A percentile compares a stretch with the other conserved stretches of the same genome.
phyloP scores from a whole-genome alignment of 2,113 vertebrate genomes.

The Campylomormyrus tamandua region DNA sequence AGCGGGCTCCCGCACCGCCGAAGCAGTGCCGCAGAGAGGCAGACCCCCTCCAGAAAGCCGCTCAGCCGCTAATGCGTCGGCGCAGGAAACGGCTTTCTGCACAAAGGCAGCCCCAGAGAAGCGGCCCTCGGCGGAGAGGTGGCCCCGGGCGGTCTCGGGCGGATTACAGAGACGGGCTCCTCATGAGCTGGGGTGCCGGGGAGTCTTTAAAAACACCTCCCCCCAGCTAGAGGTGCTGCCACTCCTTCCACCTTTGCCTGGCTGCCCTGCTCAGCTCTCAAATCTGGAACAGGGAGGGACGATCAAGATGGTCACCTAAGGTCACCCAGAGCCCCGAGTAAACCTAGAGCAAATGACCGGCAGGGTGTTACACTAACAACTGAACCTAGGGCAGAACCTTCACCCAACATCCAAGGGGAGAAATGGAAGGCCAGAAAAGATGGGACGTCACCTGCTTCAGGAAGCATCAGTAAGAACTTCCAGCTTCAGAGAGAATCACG shows the following conservation, averaged over 20 bases:
- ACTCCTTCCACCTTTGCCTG: background rate
- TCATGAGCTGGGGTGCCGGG: background rate
- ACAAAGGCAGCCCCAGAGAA: background rate
- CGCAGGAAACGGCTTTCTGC: slow-evolving; percentile 10
- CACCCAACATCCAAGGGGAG: background rate
- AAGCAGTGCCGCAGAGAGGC: slow-evolving; percentile 20
- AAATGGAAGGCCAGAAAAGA: background rate
- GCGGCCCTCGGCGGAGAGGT: background rate
- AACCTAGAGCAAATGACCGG: background rate
- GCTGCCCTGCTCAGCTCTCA: background rate
- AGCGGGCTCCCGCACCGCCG: slow-evolving; percentile 17
- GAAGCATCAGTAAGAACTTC: background rate
- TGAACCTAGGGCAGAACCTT: background rate
- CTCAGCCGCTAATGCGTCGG: slow-evolving; percentile 16
- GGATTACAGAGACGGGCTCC: background rate
- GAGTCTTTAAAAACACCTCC: background rate
- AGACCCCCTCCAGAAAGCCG: slow-evolving; percentile 28
- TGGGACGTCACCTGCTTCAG: background rate
- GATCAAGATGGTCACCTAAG: background rate
- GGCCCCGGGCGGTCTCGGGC: background rate
- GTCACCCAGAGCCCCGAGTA: background rate
- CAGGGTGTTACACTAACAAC: background rate
- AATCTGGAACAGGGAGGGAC: background rate
- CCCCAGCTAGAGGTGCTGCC: background rate
- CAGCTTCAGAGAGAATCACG: background rate